These are phyloP conservation scores for Ciconia boyciana DNA, from an alignment of 2,113 vertebrate genomes.

Conservation along the genomic window DNA sequence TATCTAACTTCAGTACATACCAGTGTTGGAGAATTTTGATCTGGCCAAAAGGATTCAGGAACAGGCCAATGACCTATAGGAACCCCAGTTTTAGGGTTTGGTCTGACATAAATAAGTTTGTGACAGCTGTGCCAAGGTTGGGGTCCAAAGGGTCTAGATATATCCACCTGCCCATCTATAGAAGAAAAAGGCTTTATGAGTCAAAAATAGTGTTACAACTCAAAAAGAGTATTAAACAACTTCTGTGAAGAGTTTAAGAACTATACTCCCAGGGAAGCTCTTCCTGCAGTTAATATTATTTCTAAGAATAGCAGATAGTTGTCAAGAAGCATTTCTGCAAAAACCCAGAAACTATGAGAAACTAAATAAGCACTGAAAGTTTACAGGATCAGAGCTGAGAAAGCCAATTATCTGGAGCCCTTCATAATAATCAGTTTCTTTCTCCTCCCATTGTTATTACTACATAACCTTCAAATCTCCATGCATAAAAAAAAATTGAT, in stretches of 20 bases:
- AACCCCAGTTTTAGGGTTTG: conserved; percentile 96
- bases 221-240: background rate
- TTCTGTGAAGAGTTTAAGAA: background rate
- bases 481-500: background rate
- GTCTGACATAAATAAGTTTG: conserved; percentile 95
- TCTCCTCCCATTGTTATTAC: background rate
- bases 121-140: conserved; percentile 97
- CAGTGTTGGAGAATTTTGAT: conserved; percentile 95
- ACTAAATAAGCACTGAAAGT: background rate
- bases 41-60: conserved; percentile 97
- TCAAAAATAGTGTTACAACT: background rate
- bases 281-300: background rate
- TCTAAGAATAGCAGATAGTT: background rate
- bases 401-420: background rate
- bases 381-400: background rate
- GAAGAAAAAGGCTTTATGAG: conserved; percentile 20
- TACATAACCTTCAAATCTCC: background rate
- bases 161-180: conserved; percentile 83
- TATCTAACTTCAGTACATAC: conserved; percentile 73
- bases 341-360: background rate
- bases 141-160: conserved; percentile 77
- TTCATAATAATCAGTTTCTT: background rate
- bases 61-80: conserved; percentile 97
- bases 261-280: background rate
- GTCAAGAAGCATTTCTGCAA: background rate